Evolutionary conservation across 2,888 invertebrate genomes (phyloP).

Genomic region (Drosophila lacicola): DNA sequence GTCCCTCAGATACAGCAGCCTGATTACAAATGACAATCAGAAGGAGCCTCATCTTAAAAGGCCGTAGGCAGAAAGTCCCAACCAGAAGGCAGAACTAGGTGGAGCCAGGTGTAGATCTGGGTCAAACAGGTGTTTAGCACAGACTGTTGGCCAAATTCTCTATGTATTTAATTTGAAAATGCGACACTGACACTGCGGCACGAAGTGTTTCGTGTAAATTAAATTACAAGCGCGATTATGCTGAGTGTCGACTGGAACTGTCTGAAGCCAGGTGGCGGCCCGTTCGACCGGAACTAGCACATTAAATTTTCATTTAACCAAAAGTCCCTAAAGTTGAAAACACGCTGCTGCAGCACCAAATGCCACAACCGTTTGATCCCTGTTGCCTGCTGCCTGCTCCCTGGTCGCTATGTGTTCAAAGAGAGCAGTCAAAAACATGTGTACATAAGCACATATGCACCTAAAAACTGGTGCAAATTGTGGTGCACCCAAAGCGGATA

Average conservation of each 20-base stretch:
- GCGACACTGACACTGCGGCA: constrained; percentile 77
- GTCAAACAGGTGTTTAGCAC: constrained; percentile 45
- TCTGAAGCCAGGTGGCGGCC: neutral
- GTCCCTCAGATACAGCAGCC: constrained; percentile 19
- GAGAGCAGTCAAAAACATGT: constrained; percentile 28
- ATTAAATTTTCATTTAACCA: constrained; percentile 76
- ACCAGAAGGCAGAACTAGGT: neutral
- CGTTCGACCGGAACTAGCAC: constrained; percentile 53
- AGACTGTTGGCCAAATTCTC: constrained; percentile 26
- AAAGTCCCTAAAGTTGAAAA: constrained; percentile 63
- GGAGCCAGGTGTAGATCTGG: constrained; percentile 13
- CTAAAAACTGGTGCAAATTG: constrained; percentile 43
- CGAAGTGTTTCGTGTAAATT: constrained; percentile 68
- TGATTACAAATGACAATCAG: constrained; percentile 45
- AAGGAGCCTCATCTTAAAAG: neutral
- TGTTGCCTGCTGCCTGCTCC: neutral
- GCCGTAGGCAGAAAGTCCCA: constrained; percentile 39
- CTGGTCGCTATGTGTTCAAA: constrained; percentile 17
- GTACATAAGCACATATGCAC: constrained; percentile 14
- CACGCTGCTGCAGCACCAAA: constrained; percentile 39
- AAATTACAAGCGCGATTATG: constrained; percentile 70
- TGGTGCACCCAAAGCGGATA: constrained; percentile 16
- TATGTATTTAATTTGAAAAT: constrained; percentile 77
- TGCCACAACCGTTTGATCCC: constrained; percentile 26
- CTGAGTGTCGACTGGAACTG: constrained; percentile 25